Conservation (phyloP, 1,140 invertebrate genomes). For the Aradophagus sp. region DNA sequence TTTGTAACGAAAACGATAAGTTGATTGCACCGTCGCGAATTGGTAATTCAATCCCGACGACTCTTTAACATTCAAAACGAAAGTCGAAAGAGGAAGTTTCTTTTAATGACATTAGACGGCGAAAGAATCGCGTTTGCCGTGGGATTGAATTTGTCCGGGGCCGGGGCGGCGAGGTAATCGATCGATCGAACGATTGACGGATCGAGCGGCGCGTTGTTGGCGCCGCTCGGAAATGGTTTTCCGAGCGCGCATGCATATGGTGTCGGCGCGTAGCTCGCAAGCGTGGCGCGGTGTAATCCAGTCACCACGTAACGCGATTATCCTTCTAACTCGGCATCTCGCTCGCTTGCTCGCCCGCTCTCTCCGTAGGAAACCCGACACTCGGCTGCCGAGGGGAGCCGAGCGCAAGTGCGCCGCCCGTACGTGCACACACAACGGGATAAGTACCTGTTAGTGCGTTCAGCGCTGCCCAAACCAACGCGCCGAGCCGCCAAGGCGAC, state of each 20-base stretch:
- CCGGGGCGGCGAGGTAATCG: too few relatives aligned
- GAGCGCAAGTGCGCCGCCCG: slow-evolving; percentile 23
- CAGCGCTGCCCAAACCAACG: slow-evolving; percentile 34
- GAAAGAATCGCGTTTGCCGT: too few relatives aligned
- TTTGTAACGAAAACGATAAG: too few relatives aligned
- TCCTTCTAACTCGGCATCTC: slow-evolving; percentile 57
- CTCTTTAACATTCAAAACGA: too few relatives aligned
- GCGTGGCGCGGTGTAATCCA: slow-evolving; percentile 63
- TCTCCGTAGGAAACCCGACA: slow-evolving; percentile 50
- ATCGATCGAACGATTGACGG: too few relatives aligned
- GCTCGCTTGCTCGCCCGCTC: slow-evolving; percentile 48
- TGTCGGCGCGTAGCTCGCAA: slow-evolving; percentile 49
- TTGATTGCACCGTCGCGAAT: too few relatives aligned
- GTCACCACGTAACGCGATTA: slow-evolving; percentile 65
- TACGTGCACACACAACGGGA: slow-evolving; percentile 34
- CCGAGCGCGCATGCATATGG: slow-evolving; percentile 22
- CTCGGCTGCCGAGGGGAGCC: slow-evolving; percentile 39
- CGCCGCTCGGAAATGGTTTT: slow-evolving; percentile 26
- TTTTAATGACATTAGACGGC: too few relatives aligned
- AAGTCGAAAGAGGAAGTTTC: too few relatives aligned
- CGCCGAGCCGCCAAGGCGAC: slow-evolving; percentile 21
- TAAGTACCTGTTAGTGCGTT: slow-evolving; percentile 46
- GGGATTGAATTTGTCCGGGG: too few relatives aligned
- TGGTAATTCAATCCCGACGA: too few relatives aligned
- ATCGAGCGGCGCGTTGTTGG: too few relatives aligned